Evolutionary conservation across 2,113 vertebrate species (phyloP), one percentile per base, ranked within the genome.

Genomic region (Pontoporia blainvillei): DNA sequence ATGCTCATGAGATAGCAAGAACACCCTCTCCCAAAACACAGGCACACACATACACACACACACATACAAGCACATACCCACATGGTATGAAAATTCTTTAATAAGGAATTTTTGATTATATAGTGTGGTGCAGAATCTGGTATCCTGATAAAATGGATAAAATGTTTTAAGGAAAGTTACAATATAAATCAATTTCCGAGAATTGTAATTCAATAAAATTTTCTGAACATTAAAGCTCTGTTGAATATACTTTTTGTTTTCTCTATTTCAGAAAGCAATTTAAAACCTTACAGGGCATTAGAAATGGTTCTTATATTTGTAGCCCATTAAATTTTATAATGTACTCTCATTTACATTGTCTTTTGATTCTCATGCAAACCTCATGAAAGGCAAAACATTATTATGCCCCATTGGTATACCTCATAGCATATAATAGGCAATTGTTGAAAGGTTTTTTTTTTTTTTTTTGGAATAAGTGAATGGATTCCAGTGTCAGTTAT

Each of bases 141-240:
- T 78, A 67, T 86, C 94, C n/a, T 85, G 61, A 88, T 90, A 88
- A 94, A 97, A 96, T 84, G 52, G 39, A 61, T 97, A 92, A 92
- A 93, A 82, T 44, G 67, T 87, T 97, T 95, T 88, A 82, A 88
- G 86, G 72, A 96, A 96, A 95, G 46, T 93, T 95, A 82, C 41
- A 92, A 87, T 95, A 89, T 81, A 96, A 94, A 96, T 82, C 76
- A 88, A 95, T 96, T 96, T 96, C 20, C 5, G 82, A 95, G 79
- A 96, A 97, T 91, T 97, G 95, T 90, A 97, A 95, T 97, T 96
- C 94, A 97, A 96, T 97, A 97, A 91, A 96, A 96, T 93, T 84
- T 21, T 57, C 36, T 86, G n/a, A 90, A 96, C 96, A 91, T 95
- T 97, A 96, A 96, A 96, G 39, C 72, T 62, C 39, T 82, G 27